Conservation (phyloP, 2,113 vertebrate species). For the Chionodraco myersi region DNA sequence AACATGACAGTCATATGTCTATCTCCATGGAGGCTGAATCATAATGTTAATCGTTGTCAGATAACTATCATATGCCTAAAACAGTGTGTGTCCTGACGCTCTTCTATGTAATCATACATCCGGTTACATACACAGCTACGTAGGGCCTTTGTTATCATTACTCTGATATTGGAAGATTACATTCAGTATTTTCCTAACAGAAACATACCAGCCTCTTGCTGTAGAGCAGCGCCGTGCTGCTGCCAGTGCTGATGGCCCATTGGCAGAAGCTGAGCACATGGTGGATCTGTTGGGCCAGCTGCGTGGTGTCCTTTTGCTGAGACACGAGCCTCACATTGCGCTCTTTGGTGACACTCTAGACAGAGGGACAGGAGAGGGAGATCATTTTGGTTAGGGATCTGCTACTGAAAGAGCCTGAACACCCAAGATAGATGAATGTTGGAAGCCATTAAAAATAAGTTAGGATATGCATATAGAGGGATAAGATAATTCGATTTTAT, state of each 20-base stretch:
- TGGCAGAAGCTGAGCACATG: conserved; percentile 97
- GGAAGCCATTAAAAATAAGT: not conserved
- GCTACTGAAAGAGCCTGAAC: not conserved
- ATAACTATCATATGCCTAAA: too few relatives aligned
- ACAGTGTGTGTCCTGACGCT: too few relatives aligned
- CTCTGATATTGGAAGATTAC: too few relatives aligned
- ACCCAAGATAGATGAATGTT: not conserved
- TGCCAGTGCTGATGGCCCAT: conserved; percentile 96
- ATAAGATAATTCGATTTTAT: conserved; percentile 21
- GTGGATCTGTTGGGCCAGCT: conserved; percentile 94
- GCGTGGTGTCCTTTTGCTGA: conserved; percentile 94
- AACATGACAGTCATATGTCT: too few relatives aligned
- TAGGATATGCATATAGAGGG: conserved; percentile 12
- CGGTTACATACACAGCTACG: too few relatives aligned
- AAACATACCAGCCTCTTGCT: conserved; percentile 95
- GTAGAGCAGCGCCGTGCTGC: conserved; percentile 95
- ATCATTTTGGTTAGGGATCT: conserved; percentile 25
- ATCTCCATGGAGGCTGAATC: too few relatives aligned
- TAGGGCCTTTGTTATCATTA: too few relatives aligned
- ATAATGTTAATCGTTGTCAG: too few relatives aligned
- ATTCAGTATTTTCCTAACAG: too few relatives aligned
- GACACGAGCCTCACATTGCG: conserved; percentile 92
- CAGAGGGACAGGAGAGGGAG: conserved; percentile 5
- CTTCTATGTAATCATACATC: too few relatives aligned
- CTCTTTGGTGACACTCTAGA: conserved; percentile 94